A percentile compares a stretch with the other conserved stretches of the same genome.
phyloP scores from a whole-genome alignment of 1,140 invertebrate genomes.

The Galendromus occidentalis region DNA sequence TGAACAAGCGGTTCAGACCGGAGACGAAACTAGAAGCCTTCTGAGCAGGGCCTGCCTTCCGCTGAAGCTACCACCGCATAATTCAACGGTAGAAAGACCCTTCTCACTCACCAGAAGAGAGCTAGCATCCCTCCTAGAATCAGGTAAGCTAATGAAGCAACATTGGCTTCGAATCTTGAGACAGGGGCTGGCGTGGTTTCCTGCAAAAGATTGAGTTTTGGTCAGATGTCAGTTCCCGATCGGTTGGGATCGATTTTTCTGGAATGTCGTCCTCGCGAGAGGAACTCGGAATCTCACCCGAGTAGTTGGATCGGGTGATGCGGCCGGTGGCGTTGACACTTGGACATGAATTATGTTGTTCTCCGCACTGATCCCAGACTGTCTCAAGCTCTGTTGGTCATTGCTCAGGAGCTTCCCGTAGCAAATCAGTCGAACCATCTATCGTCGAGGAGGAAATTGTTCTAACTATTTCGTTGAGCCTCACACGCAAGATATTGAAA shows the following conservation, averaged over 20 bases:
- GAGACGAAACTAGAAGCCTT: too few relatives aligned
- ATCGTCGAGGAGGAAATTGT: neutral
- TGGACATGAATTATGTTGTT: neutral
- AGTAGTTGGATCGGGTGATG: too few relatives aligned
- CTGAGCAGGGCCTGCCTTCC: too few relatives aligned
- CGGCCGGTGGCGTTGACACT: neutral
- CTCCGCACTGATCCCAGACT: neutral
- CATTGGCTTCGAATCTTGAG: neutral
- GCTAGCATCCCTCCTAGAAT: neutral
- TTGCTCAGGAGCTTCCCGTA: neutral
- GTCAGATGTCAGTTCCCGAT: too few relatives aligned
- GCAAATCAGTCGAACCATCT: neutral
- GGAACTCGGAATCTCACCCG: too few relatives aligned
- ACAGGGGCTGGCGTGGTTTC: neutral
- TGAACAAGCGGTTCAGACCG: too few relatives aligned
- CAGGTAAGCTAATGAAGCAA: neutral
- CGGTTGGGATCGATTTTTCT: too few relatives aligned
- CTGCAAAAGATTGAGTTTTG: too few relatives aligned
- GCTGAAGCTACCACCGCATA: too few relatives aligned
- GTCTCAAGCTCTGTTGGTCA: neutral
- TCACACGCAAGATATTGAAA: neutral
- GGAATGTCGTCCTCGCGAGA: too few relatives aligned
- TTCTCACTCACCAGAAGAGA: neutral
- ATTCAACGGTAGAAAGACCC: too few relatives aligned
- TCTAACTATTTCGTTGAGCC: neutral